phyloP scores from a whole-genome alignment of 2,797 vertebrate species.

The Hippoglossus hippoglossus region DNA sequence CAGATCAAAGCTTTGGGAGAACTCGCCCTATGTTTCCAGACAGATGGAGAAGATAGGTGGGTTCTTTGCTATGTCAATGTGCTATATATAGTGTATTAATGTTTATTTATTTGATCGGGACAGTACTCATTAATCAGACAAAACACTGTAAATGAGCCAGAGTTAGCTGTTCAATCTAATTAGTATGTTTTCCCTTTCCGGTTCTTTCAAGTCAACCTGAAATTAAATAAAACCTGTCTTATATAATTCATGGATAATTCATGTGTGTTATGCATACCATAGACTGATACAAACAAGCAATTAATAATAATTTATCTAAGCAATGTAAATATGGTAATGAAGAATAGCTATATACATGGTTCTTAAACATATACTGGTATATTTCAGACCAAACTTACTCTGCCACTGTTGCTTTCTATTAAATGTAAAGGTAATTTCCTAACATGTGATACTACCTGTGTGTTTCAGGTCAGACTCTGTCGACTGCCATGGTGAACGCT shows the following conservation, averaged over 20 bases:
- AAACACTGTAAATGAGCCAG: too few relatives aligned
- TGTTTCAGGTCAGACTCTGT: slow-evolving; percentile 90
- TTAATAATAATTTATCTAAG: not conserved
- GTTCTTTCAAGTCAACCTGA: too few relatives aligned
- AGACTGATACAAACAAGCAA: too few relatives aligned
- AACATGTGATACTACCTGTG: slow-evolving; percentile 13
- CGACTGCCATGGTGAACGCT: slow-evolving; percentile 95
- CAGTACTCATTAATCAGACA: too few relatives aligned
- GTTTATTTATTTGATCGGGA: too few relatives aligned
- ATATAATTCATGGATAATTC: too few relatives aligned
- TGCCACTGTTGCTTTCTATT: not conserved
- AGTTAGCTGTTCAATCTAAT: too few relatives aligned
- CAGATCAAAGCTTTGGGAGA: slow-evolving; percentile 96
- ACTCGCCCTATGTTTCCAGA: slow-evolving; percentile 93
- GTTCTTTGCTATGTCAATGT: slow-evolving; percentile 8
- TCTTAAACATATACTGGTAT: not conserved
- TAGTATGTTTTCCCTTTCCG: too few relatives aligned
- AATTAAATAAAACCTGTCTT: too few relatives aligned
- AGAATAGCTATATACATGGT: not conserved
- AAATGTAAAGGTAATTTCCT: not conserved
- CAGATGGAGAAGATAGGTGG: slow-evolving; percentile 98
- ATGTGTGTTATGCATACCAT: too few relatives aligned
- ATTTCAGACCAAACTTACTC: not conserved
- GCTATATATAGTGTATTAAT: not conserved
- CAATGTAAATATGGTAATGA: not conserved